phyloP scores from a whole-genome alignment of 2,113 vertebrate genomes.

The Phrynosoma blainvillii region DNA sequence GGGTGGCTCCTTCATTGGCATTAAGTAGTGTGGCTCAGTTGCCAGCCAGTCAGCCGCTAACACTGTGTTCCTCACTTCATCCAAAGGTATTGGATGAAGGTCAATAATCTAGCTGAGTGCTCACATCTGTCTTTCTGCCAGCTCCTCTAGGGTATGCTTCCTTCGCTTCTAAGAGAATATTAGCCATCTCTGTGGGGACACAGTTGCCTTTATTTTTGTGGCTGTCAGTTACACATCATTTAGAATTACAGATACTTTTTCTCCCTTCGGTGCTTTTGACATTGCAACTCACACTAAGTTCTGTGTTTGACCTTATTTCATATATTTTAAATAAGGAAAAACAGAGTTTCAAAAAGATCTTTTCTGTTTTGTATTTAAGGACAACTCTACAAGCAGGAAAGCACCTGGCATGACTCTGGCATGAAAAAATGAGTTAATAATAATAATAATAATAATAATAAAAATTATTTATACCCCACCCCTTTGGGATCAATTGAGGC shows the following conservation, averaged over 20 bases:
- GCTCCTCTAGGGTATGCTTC: not conserved
- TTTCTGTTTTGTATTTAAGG: not conserved
- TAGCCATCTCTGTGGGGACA: constrained; percentile 9
- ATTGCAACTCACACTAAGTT: not conserved
- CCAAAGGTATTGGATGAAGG: constrained; percentile 13
- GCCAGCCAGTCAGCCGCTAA: not conserved
- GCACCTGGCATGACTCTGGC: not conserved
- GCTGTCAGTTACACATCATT: constrained; percentile 32
- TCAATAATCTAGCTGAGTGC: constrained; percentile 16
- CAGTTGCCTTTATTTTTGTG: constrained; percentile 16
- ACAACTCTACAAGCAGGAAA: not conserved
- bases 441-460: too few relatives aligned
- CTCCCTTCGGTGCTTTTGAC: not conserved
- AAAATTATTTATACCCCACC: too few relatives aligned
- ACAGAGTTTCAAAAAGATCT: not conserved
- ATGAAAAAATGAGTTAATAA: not conserved
- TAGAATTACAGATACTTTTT: not conserved
- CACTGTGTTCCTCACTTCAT: not conserved
- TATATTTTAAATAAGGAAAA: not conserved
- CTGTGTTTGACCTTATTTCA: not conserved
- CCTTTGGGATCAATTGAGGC: too few relatives aligned
- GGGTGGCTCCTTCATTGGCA: not conserved
- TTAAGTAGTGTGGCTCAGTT: not conserved
- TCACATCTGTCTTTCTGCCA: constrained; percentile 17
- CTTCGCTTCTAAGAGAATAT: constrained; percentile 18